Evolutionary conservation across 1,140 invertebrate genomes (phyloP).

Genomic region (Neuroterus valhalla): DNA sequence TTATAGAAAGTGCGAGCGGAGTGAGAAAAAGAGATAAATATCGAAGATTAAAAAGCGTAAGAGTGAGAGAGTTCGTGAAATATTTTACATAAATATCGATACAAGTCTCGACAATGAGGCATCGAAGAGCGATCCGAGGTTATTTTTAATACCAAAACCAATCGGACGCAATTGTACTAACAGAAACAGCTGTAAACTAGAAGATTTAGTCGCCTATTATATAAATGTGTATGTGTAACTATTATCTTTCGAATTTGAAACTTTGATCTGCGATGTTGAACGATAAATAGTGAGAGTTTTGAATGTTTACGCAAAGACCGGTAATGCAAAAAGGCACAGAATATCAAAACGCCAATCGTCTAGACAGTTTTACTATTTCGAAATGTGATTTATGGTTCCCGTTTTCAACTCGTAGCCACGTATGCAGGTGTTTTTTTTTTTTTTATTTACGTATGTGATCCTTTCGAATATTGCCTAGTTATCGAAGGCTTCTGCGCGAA

Average conservation of each 20-base stretch:
- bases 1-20: constrained; percentile 50
- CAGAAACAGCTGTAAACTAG: constrained; percentile 50
- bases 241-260: constrained; percentile 60
- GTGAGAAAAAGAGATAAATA: constrained; percentile 7
- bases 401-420: constrained; percentile 47
- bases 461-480: constrained; percentile 24
- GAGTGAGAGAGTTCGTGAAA: constrained; percentile 7
- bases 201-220: constrained; percentile 54
- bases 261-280: constrained; percentile 53
- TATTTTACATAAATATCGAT: constrained; percentile 47
- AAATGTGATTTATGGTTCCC: constrained; percentile 56
- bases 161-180: constrained; percentile 70
- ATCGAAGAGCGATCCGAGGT: constrained; percentile 69
- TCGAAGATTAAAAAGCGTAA: constrained; percentile 1
- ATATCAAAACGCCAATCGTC: constrained; percentile 53
- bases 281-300: constrained; percentile 55
- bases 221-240: constrained; percentile 61
- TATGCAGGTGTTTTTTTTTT: constrained; percentile 27
- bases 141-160: constrained; percentile 77
- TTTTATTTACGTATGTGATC: constrained; percentile 25
- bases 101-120: constrained; percentile 49
- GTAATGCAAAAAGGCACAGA: constrained; percentile 42
- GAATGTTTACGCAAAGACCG: constrained; percentile 44
- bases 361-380: constrained; percentile 54
- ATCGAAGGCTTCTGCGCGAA: constrained; percentile 19